Base-by-base conservation (phyloP, 1,140 invertebrate genomes). In the Colletes gigas region DNA sequence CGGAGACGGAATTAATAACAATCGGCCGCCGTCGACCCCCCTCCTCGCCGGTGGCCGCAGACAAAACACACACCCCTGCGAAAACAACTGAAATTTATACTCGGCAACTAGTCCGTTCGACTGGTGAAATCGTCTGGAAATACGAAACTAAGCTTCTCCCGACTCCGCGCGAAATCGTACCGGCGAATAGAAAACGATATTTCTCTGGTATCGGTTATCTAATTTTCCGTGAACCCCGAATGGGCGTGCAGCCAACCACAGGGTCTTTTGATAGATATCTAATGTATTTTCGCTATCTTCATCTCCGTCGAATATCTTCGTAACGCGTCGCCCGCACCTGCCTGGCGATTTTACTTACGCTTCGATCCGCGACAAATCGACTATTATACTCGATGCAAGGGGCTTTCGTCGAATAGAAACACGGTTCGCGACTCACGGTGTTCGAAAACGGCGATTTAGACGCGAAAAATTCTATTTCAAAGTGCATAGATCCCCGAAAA, bases 1-100 rank as follows among this genome's bases (percentile, higher is more conserved):
- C 79, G 66, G 91, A 89, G 91, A 90, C 90, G 80, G 81, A 91
- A 92, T 92, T 91, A 92, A 91, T 91, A 92, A 90, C 88, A 88
- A 90, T 91, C 87, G 85, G 83, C 83, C 83, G 78, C 83, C 84
- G 70, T 80, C 62, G 70, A n/a, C n/a, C 82, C 60, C 75, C 76
- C 75, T 68, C 8, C 71, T 59, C 63, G 59, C 55, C 65, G 66
- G 59, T 68, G 39, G 63, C 72, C 75, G 78, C 83, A 79, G 81
- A 88, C 86, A 82, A 87, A 87, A 87, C 78, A 87, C 78, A 74
- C 59, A n/a, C 12, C 44, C 55, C 70, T 14, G 63, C 78, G 66
- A 81, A 81, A 71, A 70, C 81, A 81, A 87, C 76, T 74, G 84
- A 83, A 86, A 87, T 87, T 86, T 87, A 87, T 86, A 87, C 62